phyloP scores from a whole-genome alignment of 2,797 vertebrate species.

The Bovichtus variegatus region DNA sequence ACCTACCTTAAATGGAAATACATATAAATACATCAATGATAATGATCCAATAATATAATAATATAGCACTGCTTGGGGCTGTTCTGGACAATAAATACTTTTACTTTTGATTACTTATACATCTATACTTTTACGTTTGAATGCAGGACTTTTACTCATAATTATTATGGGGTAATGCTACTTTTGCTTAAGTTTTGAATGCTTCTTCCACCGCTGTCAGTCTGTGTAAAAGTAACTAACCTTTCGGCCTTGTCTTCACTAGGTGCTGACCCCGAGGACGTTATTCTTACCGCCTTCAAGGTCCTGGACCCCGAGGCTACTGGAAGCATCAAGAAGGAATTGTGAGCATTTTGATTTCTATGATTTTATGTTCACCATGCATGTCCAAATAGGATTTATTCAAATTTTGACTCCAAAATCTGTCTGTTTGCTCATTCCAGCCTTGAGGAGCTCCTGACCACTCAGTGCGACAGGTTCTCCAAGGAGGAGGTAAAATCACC shows the following conservation, averaged over 20 bases:
- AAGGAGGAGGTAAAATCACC: conserved; percentile 86
- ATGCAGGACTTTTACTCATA: not conserved
- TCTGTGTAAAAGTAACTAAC: not conserved
- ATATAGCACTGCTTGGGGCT: not conserved
- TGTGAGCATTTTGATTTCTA: conserved; percentile 80
- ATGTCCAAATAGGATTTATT: not conserved
- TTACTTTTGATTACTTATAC: not conserved
- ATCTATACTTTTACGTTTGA: too few relatives aligned
- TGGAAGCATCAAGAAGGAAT: conserved; percentile 91
- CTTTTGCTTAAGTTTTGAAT: not conserved
- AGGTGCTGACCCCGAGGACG: conserved; percentile 94
- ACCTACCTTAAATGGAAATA: too few relatives aligned
- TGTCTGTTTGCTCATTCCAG: conserved; percentile 67
- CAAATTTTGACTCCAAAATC: not conserved
- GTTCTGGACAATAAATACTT: not conserved
- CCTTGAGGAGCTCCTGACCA: conserved; percentile 92
- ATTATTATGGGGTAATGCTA: not conserved
- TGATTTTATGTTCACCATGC: too few relatives aligned
- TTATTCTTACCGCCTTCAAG: conserved; percentile 92
- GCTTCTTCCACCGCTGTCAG: not conserved
- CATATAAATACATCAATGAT: conserved; percentile 5
- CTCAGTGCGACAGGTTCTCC: conserved; percentile 92
- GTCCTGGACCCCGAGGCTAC: conserved; percentile 91
- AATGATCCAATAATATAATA: not conserved
- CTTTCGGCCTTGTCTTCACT: not conserved